Conservation (phyloP, 2,113 vertebrate species). For the Aplodontia rufa region DNA sequence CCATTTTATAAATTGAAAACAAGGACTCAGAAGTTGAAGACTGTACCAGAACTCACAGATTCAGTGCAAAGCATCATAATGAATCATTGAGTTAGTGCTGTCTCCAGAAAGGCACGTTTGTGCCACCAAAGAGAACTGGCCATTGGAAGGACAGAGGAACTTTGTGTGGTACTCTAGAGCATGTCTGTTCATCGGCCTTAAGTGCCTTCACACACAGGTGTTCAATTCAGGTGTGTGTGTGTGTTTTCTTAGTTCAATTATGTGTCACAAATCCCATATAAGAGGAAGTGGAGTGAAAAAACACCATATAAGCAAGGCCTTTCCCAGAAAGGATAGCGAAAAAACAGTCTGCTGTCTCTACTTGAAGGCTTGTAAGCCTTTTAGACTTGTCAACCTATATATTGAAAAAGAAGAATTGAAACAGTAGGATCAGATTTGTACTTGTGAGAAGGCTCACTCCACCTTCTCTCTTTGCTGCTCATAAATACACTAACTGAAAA, state of each 20-base stretch:
- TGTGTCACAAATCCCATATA: slow-evolving; percentile 53
- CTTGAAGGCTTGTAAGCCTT: background rate
- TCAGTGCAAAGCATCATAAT: background rate
- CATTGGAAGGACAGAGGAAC: background rate
- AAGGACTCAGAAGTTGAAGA: background rate
- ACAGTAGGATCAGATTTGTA: background rate
- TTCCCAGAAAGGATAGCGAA: slow-evolving; percentile 59
- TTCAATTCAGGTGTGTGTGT: background rate
- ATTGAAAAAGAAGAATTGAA: slow-evolving; percentile 29
- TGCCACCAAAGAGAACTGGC: background rate
- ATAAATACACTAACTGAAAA: background rate
- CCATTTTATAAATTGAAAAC: background rate
- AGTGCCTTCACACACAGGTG: slow-evolving; percentile 4
- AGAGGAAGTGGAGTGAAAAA: slow-evolving; percentile 51
- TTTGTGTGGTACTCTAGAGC: background rate
- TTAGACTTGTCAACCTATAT: slow-evolving; percentile 20
- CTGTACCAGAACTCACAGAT: background rate
- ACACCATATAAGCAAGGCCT: slow-evolving; percentile 42
- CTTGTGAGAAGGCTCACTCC: background rate
- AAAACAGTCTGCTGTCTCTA: slow-evolving; percentile 41
- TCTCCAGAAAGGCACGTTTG: background rate
- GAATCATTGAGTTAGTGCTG: background rate
- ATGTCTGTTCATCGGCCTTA: background rate
- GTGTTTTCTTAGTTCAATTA: slow-evolving; percentile 48
- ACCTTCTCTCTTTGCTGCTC: background rate